phyloP scores from a whole-genome alignment of 92 coral and sea anemone genomes.

The Galaxea fascicularis region DNA sequence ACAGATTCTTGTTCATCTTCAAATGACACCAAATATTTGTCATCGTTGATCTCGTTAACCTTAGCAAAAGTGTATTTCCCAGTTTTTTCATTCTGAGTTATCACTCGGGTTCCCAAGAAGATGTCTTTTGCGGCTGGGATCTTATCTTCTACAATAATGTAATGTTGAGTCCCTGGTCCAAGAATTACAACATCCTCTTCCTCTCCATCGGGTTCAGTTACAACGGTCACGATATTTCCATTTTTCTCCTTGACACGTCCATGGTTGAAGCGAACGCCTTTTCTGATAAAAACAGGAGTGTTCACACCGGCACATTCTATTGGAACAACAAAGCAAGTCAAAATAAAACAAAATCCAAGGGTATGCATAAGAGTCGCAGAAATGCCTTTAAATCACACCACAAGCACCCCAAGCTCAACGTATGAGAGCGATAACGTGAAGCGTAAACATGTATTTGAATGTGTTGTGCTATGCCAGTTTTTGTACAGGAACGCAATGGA shows the following conservation, averaged over 20 bases:
- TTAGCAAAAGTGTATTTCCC: constrained; percentile 65
- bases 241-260: constrained; percentile 60
- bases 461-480: no score
- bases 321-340: neutral
- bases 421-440: no score
- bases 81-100: constrained; percentile 53
- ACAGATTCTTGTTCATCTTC: constrained; percentile 45
- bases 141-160: constrained; percentile 72
- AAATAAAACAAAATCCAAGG: neutral
- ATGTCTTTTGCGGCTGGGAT: constrained; percentile 56
- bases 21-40: constrained; percentile 57
- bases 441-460: no score
- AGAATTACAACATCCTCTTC: constrained; percentile 50
- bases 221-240: constrained; percentile 60
- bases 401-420: no score
- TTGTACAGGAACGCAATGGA: no score
- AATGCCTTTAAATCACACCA: no score
- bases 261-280: constrained; percentile 47
- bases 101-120: constrained; percentile 61
- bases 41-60: constrained; percentile 32
- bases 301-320: constrained; percentile 81
- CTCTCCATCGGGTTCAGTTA: constrained; percentile 33
- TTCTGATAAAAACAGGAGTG: constrained; percentile 73
- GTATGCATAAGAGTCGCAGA: no score
- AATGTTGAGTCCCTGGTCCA: constrained; percentile 74